These are phyloP conservation scores for Zoanthus gigantus DNA, from an alignment of 92 coral and sea anemone species.

Conservation along the genomic window DNA sequence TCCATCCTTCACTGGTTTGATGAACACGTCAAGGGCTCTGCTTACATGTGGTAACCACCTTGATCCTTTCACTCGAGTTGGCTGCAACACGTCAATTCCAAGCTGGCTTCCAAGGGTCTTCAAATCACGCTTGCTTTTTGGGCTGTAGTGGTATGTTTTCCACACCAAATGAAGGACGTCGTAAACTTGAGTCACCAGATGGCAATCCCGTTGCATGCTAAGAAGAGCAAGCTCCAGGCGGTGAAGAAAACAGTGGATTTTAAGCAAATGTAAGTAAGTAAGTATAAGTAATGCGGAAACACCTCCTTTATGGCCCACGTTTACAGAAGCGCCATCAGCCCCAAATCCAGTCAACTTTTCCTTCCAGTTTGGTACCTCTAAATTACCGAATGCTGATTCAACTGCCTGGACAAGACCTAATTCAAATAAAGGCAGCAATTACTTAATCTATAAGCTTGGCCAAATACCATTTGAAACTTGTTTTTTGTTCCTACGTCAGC, in stretches of 20 bases:
- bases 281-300: slow-evolving; percentile 20
- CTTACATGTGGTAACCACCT: slow-evolving; percentile 51
- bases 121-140: neutral
- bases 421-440: slow-evolving; percentile 6
- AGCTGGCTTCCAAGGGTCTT: slow-evolving; percentile 10
- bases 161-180: slow-evolving; percentile 14
- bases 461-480: slow-evolving; percentile 6
- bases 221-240: slow-evolving; percentile 50
- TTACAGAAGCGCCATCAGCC: slow-evolving; percentile 46
- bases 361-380: slow-evolving; percentile 34
- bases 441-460: slow-evolving; percentile 11
- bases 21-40: slow-evolving; percentile 37
- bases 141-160: neutral
- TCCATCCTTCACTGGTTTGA: slow-evolving; percentile 37
- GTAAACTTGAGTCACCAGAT: slow-evolving; percentile 14
- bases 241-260: slow-evolving; percentile 47
- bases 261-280: slow-evolving; percentile 17
- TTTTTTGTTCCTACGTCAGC: slow-evolving; percentile 8
- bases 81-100: slow-evolving; percentile 19
- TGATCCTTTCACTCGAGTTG: slow-evolving; percentile 43
- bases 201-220: slow-evolving; percentile 20
- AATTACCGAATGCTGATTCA: slow-evolving; percentile 20
- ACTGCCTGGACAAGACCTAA: slow-evolving; percentile 46
- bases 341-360: slow-evolving; percentile 48
- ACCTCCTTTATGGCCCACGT: slow-evolving; percentile 48